Conservation (phyloP, 1,140 invertebrate genomes). For the Drosophila kepulauana region DNA sequence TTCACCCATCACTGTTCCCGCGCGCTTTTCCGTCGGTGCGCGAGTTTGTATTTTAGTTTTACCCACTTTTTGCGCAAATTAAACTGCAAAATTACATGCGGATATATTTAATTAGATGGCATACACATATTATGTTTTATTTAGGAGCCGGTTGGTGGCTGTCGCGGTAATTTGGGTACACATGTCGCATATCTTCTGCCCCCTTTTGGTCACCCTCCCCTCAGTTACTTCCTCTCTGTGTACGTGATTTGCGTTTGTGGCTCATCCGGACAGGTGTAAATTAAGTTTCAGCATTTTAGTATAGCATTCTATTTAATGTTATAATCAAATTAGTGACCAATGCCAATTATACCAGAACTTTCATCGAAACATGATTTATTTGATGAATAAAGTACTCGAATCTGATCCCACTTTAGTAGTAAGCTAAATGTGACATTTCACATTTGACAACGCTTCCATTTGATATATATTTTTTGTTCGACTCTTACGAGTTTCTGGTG, state of each 20-base stretch:
- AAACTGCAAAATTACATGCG: slow-evolving; percentile 69
- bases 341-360: background rate
- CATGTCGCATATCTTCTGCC: slow-evolving; percentile 32
- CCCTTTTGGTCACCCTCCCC: background rate
- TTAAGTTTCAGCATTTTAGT: slow-evolving; percentile 58
- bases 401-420: background rate
- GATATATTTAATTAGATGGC: slow-evolving; percentile 77
- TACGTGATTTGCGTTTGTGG: slow-evolving; percentile 56
- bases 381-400: background rate
- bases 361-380: slow-evolving; percentile 15
- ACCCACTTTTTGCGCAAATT: slow-evolving; percentile 64
- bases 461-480: slow-evolving; percentile 21
- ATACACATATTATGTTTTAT: slow-evolving; percentile 65
- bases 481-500: background rate
- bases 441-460: slow-evolving; percentile 43
- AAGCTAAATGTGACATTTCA: slow-evolving; percentile 9
- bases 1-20: slow-evolving; percentile 27
- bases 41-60: slow-evolving; percentile 68
- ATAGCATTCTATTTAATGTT: slow-evolving; percentile 25
- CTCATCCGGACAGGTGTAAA: slow-evolving; percentile 59
- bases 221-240: background rate
- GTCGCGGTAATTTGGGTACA: slow-evolving; percentile 44
- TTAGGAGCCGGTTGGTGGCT: slow-evolving; percentile 35
- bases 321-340: slow-evolving; percentile 21
- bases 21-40: slow-evolving; percentile 13